Base-by-base conservation (phyloP, 2,113 vertebrate species). In the Oncorhynchus nerka region DNA sequence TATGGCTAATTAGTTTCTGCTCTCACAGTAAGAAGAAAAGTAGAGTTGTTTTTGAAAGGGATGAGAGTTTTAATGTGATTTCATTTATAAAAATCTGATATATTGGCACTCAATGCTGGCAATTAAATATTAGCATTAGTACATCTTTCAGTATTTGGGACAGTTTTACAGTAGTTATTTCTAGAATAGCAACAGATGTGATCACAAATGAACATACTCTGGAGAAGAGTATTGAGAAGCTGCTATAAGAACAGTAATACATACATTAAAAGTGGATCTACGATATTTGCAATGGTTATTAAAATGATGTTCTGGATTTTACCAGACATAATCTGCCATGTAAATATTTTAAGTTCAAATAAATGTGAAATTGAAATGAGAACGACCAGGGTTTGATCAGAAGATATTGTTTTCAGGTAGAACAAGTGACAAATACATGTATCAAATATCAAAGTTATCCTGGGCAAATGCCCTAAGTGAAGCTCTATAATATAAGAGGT, bases 401-500 rank as follows among this genome's bases (percentile, higher is more conserved):
- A 74, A 81, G 79, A 85, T 82, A 85, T 83, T 85, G 80, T 84
- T 82, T 85, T 81, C 79, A 86, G 84, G 84, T 89, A 84, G 85
- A 90, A 87, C 84, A 88, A 90, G 88, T 85, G 81, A 78, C 82
- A 80, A 39, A 89, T 82, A 89, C 75, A 89, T 87, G 83, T 84
- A 88, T 90, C 83, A 87, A 87, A 84, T 88, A 91, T 92, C 89
- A 90, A 91, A 92, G 87, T 84, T 81, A 73, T 45, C 16, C 75
- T 79, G 75, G 57, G 75, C 78, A 66, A 11, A 9, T 30, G 34
- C 62, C 55, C 39, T 28, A 49, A 74, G 32, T 30, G 68, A 80
- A 65, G 51, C 49, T 73, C 73, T 24, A 22, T 48, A 65, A 61
- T 9, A 30, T 30, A 34, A 34, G 67, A 26, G 5, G 73, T 70